Percentiles rank a stretch among this genome's conserved stretches.
phyloP scores from a whole-genome alignment of 2,797 vertebrate species.

The Falco biarmicus region DNA sequence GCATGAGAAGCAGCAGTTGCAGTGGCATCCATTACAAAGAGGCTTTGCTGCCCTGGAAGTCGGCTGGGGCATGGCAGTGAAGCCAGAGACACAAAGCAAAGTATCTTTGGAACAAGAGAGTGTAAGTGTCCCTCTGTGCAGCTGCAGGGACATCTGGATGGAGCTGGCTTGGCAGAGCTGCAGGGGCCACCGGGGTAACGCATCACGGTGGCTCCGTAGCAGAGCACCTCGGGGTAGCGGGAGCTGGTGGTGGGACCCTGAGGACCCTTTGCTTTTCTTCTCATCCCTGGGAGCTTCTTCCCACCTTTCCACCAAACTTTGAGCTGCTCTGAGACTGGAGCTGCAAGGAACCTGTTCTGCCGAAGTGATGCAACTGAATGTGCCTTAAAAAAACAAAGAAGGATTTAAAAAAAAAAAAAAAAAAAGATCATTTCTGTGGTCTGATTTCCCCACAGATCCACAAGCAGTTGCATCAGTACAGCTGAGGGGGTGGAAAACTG shows the following conservation, averaged over 20 bases:
- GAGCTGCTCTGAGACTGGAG: neutral
- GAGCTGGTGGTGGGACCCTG: neutral
- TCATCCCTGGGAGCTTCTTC: neutral
- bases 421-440: neutral
- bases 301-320: neutral
- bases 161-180: neutral
- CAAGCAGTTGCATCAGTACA: conserved; percentile 42
- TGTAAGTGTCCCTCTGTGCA: neutral
- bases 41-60: neutral
- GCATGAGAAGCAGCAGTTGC: neutral
- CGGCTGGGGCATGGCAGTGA: neutral
- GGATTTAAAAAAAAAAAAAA: neutral
- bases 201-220: fast-evolving
- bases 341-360: neutral
- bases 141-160: conserved; percentile 28
- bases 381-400: neutral
- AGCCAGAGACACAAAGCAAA: conserved; percentile 2
- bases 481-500: conserved; percentile 54
- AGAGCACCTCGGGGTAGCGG: neutral
- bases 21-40: neutral
- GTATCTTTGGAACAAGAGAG: neutral
- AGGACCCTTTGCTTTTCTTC: neutral
- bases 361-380: conserved; percentile 1
- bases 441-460: conserved; percentile 61
- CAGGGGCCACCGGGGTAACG: neutral